Evolutionary conservation across 2,797 vertebrate genomes (phyloP).

Genomic region (Catharus ustulatus): DNA sequence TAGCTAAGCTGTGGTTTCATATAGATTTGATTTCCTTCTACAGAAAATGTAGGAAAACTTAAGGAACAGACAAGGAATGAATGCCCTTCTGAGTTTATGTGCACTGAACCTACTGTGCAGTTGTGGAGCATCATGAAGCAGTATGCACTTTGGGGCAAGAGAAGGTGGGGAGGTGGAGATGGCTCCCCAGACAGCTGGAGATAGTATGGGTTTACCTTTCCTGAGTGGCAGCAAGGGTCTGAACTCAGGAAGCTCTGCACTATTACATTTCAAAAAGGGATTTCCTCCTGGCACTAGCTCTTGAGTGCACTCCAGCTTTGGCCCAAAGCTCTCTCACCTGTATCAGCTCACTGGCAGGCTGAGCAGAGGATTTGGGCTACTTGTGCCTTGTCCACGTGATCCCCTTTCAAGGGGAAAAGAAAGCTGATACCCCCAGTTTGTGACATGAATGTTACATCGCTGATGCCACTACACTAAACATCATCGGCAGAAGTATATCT

Average conservation of each 20-base stretch:
- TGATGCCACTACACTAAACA: background rate
- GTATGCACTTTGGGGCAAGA: background rate
- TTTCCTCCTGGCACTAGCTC: background rate
- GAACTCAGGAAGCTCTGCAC: background rate
- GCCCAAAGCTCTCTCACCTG: background rate
- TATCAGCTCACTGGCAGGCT: background rate
- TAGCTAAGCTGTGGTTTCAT: background rate
- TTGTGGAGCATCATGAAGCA: background rate
- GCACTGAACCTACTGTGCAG: background rate
- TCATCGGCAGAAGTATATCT: background rate
- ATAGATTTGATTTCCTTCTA: constrained; percentile 20
- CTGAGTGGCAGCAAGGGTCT: background rate
- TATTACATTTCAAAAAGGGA: background rate
- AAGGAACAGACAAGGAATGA: background rate
- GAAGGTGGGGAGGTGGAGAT: background rate
- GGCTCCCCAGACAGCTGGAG: background rate
- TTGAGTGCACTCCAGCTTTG: fast-evolving
- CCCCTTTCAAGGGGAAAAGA: background rate
- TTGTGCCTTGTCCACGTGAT: fast-evolving
- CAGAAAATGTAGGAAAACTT: background rate
- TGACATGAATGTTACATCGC: background rate
- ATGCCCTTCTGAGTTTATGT: background rate
- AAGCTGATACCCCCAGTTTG: background rate
- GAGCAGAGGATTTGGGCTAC: background rate
- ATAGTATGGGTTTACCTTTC: background rate